These are phyloP conservation scores for Psilopsiagon aurifrons DNA, from an alignment of 2,113 vertebrate species.

Conservation along the genomic window DNA sequence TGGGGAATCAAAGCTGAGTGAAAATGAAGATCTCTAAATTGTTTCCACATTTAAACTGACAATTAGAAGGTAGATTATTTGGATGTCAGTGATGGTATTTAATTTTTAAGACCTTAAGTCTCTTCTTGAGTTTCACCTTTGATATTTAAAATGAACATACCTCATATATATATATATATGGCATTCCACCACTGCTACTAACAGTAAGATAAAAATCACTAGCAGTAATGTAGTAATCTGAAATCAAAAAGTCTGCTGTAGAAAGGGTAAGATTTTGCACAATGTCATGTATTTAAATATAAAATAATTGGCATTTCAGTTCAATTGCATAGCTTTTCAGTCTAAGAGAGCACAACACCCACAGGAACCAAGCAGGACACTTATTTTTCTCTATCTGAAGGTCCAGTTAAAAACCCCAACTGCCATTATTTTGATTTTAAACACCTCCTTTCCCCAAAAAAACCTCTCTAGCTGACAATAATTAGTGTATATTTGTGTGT, in stretches of 20 bases:
- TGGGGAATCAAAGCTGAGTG: neutral
- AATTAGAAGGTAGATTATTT: neutral
- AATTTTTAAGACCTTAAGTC: neutral
- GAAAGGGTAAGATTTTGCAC: neutral
- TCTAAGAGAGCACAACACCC: neutral
- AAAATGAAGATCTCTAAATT: neutral
- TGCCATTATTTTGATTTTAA: conserved; percentile 18
- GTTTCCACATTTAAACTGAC: neutral
- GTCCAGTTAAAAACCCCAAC: neutral
- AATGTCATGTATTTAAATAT: neutral
- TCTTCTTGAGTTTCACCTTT: neutral
- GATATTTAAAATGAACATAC: neutral
- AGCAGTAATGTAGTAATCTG: neutral
- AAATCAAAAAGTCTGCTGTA: neutral
- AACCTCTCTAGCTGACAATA: neutral
- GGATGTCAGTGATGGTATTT: neutral
- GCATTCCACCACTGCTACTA: neutral
- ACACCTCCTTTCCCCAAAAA: neutral
- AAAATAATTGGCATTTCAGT: conserved; percentile 30
- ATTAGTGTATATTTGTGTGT: neutral
- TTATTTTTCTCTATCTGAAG: conserved; percentile 27
- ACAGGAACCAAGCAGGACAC: neutral
- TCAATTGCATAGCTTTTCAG: conserved; percentile 8
- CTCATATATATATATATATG: neutral
- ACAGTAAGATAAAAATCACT: neutral